phyloP scores from a whole-genome alignment of 2,797 vertebrate genomes.

The Characodon lateralis region DNA sequence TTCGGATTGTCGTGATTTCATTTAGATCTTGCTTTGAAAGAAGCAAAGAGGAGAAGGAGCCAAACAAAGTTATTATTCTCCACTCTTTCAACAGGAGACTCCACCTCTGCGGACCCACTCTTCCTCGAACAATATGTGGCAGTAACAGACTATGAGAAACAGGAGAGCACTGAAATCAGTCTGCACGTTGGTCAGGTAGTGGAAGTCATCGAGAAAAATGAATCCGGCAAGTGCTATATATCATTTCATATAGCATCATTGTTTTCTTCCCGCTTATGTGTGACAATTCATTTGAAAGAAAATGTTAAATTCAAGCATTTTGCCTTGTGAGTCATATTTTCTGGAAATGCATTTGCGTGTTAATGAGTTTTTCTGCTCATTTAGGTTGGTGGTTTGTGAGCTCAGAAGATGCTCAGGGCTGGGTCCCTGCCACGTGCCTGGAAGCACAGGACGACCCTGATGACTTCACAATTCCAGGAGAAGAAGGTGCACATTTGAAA shows the following conservation, averaged over 20 bases:
- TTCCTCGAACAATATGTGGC: constrained; percentile 96
- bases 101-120: constrained; percentile 86
- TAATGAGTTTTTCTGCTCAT: neutral
- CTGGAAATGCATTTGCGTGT: neutral
- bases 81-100: constrained; percentile 80
- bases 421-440: constrained; percentile 97
- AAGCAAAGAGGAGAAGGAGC: neutral
- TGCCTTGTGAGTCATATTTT: neutral
- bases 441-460: constrained; percentile 96
- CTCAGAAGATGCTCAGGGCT: constrained; percentile 94
- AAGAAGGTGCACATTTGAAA: constrained; percentile 86
- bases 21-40: neutral
- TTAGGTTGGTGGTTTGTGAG: constrained; percentile 99
- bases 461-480: constrained; percentile 90
- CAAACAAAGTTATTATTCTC: constrained; percentile 22
- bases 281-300: neutral
- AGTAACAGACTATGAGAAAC: constrained; percentile 95
- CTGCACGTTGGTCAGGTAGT: constrained; percentile 94
- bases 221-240: constrained; percentile 85
- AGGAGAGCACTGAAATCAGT: constrained; percentile 98
- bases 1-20: constrained; percentile 40
- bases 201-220: constrained; percentile 99
- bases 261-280: neutral
- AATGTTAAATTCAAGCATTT: neutral
- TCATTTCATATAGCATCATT: neutral